Evolutionary conservation across 2,113 vertebrate species (phyloP).

Genomic region (Lamprotornis superbus): DNA sequence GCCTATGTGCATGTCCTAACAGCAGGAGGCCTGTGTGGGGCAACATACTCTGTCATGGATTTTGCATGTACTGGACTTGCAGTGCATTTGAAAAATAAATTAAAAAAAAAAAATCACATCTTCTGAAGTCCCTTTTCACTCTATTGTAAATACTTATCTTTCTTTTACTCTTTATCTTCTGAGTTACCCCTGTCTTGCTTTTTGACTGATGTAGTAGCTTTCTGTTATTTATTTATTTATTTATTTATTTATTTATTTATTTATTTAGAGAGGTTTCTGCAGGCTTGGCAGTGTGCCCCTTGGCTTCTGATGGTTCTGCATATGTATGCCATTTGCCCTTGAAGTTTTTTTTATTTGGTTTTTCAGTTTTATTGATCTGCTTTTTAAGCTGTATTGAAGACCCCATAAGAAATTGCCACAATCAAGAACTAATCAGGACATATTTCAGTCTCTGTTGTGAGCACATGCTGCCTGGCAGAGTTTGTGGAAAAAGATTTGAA

Average conservation of each 20-base stretch:
- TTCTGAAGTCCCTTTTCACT: background rate
- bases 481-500: background rate
- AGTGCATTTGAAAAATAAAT: background rate
- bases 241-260: background rate
- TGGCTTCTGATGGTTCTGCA: background rate
- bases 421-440: background rate
- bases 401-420: background rate
- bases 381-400: background rate
- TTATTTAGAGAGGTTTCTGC: background rate
- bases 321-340: background rate
- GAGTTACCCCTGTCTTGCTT: background rate
- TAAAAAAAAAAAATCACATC: background rate
- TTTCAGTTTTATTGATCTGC: background rate
- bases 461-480: background rate
- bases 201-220: background rate
- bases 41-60: background rate
- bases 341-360: background rate
- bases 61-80: slow-evolving; percentile 61
- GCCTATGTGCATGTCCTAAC: background rate
- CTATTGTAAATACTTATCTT: background rate
- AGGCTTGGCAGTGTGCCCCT: background rate
- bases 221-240: background rate
- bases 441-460: background rate
- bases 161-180: background rate
- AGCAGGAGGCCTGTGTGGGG: background rate